phyloP scores from a whole-genome alignment of 2,113 vertebrate species.

The Telmatochromis sp. region DNA sequence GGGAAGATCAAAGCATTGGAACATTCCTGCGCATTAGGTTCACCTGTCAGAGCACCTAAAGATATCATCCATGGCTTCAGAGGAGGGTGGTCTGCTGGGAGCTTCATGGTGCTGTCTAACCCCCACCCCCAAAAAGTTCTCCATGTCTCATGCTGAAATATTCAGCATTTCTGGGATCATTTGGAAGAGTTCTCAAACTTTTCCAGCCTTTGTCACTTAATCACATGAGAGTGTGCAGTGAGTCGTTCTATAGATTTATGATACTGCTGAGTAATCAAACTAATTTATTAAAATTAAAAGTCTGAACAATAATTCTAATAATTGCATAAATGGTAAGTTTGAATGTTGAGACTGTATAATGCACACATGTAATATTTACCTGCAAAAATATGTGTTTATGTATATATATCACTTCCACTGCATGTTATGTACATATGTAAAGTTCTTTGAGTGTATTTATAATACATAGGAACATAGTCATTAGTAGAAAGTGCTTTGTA shows the following conservation, averaged over 20 bases:
- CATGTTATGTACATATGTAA: neutral
- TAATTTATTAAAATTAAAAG: neutral
- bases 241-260: neutral
- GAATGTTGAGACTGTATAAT: neutral
- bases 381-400: neutral
- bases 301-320: neutral
- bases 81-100: constrained; percentile 35
- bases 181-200: neutral
- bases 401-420: neutral
- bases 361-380: rapidly evolving
- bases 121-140: neutral
- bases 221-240: neutral
- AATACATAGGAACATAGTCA: neutral
- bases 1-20: constrained; percentile 33
- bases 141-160: neutral
- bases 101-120: neutral
- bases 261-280: neutral
- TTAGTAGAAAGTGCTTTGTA: neutral
- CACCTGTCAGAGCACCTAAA: constrained; percentile 40
- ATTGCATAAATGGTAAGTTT: neutral
- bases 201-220: neutral
- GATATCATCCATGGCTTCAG: constrained; percentile 19
- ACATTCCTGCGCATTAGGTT: constrained; percentile 39
- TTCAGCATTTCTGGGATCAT: neutral
- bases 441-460: neutral